These are phyloP conservation scores for Salmo trutta DNA, from an alignment of 2,797 vertebrate species.

Conservation along the genomic window DNA sequence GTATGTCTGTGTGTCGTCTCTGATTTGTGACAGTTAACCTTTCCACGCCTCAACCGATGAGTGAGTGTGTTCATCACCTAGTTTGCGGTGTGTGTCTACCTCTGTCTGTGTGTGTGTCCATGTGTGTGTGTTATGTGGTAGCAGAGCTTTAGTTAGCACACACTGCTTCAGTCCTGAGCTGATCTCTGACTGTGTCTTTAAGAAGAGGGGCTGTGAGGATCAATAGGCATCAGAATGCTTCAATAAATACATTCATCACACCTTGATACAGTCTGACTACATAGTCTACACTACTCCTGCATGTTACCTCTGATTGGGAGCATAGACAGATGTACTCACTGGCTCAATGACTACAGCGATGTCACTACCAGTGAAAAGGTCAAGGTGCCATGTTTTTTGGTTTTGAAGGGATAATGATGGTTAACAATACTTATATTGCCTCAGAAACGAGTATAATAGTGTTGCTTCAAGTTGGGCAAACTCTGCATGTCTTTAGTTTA, in stretches of 20 bases:
- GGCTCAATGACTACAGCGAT: conserved; percentile 15
- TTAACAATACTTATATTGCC: conserved; percentile 7
- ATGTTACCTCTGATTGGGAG: conserved; percentile 53
- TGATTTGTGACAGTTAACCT: conserved; percentile 42
- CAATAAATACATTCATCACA: conserved; percentile 72
- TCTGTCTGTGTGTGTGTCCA: neutral
- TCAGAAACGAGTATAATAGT: conserved; percentile 27
- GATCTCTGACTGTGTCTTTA: conserved; percentile 44
- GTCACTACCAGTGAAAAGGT: conserved; percentile 10
- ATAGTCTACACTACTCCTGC: conserved; percentile 24
- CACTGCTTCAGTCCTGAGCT: conserved; percentile 42
- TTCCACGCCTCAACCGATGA: conserved; percentile 47
- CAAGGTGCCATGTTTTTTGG: conserved; percentile 20
- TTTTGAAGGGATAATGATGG: conserved; percentile 26
- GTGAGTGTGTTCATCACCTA: conserved; percentile 51
- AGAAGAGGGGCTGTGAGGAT: conserved; percentile 48
- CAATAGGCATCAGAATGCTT: conserved; percentile 62
- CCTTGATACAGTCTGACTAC: conserved; percentile 37
- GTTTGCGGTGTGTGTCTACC: conserved; percentile 51
- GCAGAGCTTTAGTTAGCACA: neutral
- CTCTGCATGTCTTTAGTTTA: conserved; percentile 43
- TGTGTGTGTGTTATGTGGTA: conserved; percentile 19
- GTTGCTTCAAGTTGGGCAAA: conserved; percentile 24
- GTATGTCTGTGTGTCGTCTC: neutral
- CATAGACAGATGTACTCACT: conserved; percentile 35